Evolutionary conservation across 1,140 invertebrate genomes (phyloP).

Genomic region (Geopemphigus sp.): DNA sequence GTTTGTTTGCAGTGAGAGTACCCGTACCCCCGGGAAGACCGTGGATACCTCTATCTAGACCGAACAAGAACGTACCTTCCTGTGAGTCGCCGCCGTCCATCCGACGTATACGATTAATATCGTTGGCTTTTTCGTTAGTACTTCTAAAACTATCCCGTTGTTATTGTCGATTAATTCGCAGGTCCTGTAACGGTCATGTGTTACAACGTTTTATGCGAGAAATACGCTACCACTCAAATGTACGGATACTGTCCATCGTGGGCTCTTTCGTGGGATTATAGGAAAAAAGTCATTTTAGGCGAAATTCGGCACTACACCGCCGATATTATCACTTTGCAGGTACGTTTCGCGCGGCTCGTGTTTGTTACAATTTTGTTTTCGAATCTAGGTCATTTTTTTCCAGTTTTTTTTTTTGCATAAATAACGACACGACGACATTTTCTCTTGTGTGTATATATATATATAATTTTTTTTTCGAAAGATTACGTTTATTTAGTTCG

Average conservation of each 20-base stretch:
- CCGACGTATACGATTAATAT: too few relatives aligned
- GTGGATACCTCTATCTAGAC: conserved; percentile 87
- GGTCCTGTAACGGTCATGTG: conserved; percentile 99
- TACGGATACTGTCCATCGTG: conserved; percentile 97
- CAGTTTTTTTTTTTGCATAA: too few relatives aligned
- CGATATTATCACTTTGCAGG: conserved; percentile 93
- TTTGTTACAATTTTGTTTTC: not conserved
- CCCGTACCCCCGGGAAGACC: conserved; percentile 85
- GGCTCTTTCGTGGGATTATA: conserved; percentile 97
- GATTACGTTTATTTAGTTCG: too few relatives aligned
- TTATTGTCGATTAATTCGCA: conserved; percentile 56
- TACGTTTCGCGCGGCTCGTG: conserved; percentile 53
- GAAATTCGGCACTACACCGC: conserved; percentile 95
- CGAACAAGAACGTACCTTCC: conserved; percentile 78
- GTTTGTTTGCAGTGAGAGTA: conserved; percentile 78
- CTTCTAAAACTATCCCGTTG: too few relatives aligned
- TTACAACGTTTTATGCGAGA: conserved; percentile 99
- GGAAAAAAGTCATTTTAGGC: conserved; percentile 95
- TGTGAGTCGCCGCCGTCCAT: conserved; percentile 69
- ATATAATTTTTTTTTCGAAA: too few relatives aligned
- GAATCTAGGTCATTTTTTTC: not conserved
- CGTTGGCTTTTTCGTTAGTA: too few relatives aligned
- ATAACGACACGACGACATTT: too few relatives aligned
- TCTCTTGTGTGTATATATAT: too few relatives aligned
- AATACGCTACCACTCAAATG: conserved; percentile 96